Base-by-base conservation (phyloP, 2,888 invertebrate genomes). In the Marasmarcha lunaedactyla region DNA sequence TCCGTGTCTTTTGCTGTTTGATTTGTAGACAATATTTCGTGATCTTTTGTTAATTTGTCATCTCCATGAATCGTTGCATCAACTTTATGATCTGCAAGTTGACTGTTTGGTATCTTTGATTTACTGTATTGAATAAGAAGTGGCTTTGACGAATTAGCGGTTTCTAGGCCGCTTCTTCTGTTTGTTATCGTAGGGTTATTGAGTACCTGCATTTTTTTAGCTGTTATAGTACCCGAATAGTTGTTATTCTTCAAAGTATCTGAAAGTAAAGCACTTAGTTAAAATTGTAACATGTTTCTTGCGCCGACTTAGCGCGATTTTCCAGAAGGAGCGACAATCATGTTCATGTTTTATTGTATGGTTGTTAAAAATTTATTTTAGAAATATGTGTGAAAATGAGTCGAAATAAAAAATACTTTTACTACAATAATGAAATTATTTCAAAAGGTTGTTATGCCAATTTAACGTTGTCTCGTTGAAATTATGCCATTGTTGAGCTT, bases 51-150 rank as follows among this genome's bases (percentile, higher is more conserved):
- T 36, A 52, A 46, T 39, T 64, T 59, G 10, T 57, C 56, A 27
- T 60, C 61, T 20, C 40, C 49, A 1, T 62, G 61, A n/a, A 55
- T 49, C 12, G 45, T 39, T 1, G 54, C 42, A 36, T 77, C 78
- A 46, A 78, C 68, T 62, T 71, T 78, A 45, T 79, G 74, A 43
- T 78, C 71, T 44, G 55, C 52, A 40, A 68, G 63, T 41, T 67
- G 69, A 36, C 60, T 59, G 37, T 62, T 55, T 42, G 58, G 61
- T 15, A 55, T 44, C 41, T 63, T 59, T 4, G 61, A 59, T 27
- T 68, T 55, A 20, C 57, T 72, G 38, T 65, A 66, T 40, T 71
- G 64, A 46, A 78, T 77, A 10, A 77, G 48, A 30, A 63, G 50
- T 38, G 48, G 58, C 3, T 44, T 46, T 14, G 69, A 52, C 15